Evolutionary conservation across 1,140 invertebrate genomes (phyloP).

Genomic region (Eciton burchellii): DNA sequence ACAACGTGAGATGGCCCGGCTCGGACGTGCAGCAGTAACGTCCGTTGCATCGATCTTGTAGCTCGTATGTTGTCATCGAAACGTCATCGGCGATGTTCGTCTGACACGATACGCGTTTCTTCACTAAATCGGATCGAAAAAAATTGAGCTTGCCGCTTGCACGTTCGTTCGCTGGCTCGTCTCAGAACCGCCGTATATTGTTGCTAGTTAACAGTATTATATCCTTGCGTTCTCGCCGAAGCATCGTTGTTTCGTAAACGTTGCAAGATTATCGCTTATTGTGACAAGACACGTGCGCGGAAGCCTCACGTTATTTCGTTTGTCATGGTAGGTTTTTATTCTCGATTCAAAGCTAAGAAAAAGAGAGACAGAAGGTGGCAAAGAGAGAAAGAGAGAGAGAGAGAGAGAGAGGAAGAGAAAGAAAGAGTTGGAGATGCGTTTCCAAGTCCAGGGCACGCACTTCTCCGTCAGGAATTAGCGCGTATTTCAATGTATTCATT

Average conservation of each 20-base stretch:
- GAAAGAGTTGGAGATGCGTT: neutral
- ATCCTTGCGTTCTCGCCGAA: neutral
- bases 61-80: neutral
- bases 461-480: neutral
- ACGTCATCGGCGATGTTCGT: slow-evolving; percentile 32
- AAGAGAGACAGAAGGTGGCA: neutral
- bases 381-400: slow-evolving; percentile 3
- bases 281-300: slow-evolving; percentile 11
- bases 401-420: neutral
- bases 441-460: slow-evolving; percentile 32
- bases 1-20: slow-evolving; percentile 71
- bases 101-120: slow-evolving; percentile 48
- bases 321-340: slow-evolving; percentile 64
- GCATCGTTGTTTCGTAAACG: slow-evolving; percentile 10
- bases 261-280: neutral
- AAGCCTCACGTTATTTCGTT: neutral
- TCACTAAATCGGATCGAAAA: slow-evolving; percentile 18
- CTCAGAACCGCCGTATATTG: slow-evolving; percentile 43
- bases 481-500: neutral
- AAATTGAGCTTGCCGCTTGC: neutral
- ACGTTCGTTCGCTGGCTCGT: slow-evolving; percentile 3
- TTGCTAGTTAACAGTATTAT: slow-evolving; percentile 18
- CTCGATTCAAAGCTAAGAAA: neutral
- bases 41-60: slow-evolving; percentile 42
- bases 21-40: slow-evolving; percentile 65